Evolutionary conservation across 2,797 vertebrate species (phyloP).

Genomic region (Lycodopsis pacificus): DNA sequence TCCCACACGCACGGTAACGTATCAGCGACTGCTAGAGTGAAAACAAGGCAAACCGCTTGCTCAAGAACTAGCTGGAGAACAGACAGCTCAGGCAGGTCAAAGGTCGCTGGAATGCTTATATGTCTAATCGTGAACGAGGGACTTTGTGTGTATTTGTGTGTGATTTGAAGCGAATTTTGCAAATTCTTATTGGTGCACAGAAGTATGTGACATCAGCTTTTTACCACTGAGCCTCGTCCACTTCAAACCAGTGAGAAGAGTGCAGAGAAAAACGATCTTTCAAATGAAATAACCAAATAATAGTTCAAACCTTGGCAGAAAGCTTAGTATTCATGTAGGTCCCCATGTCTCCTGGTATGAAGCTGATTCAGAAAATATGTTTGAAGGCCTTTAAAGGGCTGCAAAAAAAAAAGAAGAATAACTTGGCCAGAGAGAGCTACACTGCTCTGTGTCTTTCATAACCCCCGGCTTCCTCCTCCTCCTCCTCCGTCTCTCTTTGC

Average conservation of each 20-base stretch:
- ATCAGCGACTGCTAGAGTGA: conserved; percentile 27
- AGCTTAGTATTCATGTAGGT: neutral
- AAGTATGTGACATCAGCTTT: neutral
- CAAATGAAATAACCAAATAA: neutral
- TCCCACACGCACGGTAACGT: neutral
- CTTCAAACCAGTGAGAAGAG: neutral
- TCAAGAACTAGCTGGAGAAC: conserved; percentile 34
- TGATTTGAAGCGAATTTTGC: neutral
- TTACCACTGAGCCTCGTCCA: neutral
- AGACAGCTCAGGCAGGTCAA: conserved; percentile 50
- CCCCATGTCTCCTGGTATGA: neutral
- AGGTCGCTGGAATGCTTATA: conserved; percentile 49
- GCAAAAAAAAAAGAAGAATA: neutral
- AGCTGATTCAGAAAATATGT: conserved; percentile 35
- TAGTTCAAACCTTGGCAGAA: conserved; percentile 6
- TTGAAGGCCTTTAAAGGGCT: conserved; percentile 15
- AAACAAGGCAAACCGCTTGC: conserved; percentile 17
- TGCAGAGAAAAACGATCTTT: neutral
- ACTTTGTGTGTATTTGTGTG: neutral
- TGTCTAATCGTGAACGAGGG: conserved; percentile 42
- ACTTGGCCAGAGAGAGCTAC: conserved; percentile 7
- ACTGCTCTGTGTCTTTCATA: conserved; percentile 36
- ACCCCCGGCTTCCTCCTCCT: conserved; percentile 20
- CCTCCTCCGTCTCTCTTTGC: neutral
- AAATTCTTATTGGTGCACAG: neutral